Base-by-base conservation (phyloP, 2,888 invertebrate genomes). In the Trimorus sp. region DNA sequence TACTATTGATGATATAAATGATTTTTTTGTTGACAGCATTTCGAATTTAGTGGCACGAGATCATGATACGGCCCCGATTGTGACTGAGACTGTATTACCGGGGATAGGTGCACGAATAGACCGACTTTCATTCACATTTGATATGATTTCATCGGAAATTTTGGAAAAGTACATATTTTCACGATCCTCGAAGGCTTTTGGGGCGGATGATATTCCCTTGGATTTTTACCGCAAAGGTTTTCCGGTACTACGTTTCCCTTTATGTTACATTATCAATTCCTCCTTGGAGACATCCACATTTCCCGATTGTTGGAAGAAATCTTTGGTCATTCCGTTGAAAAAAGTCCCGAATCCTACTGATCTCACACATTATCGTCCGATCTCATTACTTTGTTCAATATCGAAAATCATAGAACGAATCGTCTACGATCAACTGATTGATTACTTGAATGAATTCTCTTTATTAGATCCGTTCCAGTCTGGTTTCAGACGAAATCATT, bases 381-480 rank as follows among this genome's bases (percentile, higher is more conserved):
- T 60, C 0, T 60, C 60, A 4, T 15, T 60, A 11, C 15, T 60
- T 8, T 60, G 60, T 16, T 12, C 42, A 0, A 3, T 60, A 5
- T 42, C 60, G 4, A 60, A 60, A 15, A 15, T 60, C 7, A 7
- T 60, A 2, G 60, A 60, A 56, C 11, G 37, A 11, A 6, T 56
- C 3, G 37, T 56, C 7, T n/a, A 37, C 14, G n/a, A 56, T 37
- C 60, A 60, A 14, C 8, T 60, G 1, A 11, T 12, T 16, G 5
- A 1, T 0, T 38, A 66, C 12, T 14, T 75, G 2, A 6, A 1
- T 1, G 8, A 1, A 12, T 8, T 49, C 11, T 14, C 48, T n/a
- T 38, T 75, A 9, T 65, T 65, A 11, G 58, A 75, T 26, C 56
- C 49, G 3, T 59, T 12, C 38, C 66, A 66, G 45, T 58, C 75